Percentiles rank a stretch among this genome's conserved stretches.
Evolutionary conservation across 2,797 vertebrate genomes (phyloP).

Genomic region (Peromyscus aztecus): DNA sequence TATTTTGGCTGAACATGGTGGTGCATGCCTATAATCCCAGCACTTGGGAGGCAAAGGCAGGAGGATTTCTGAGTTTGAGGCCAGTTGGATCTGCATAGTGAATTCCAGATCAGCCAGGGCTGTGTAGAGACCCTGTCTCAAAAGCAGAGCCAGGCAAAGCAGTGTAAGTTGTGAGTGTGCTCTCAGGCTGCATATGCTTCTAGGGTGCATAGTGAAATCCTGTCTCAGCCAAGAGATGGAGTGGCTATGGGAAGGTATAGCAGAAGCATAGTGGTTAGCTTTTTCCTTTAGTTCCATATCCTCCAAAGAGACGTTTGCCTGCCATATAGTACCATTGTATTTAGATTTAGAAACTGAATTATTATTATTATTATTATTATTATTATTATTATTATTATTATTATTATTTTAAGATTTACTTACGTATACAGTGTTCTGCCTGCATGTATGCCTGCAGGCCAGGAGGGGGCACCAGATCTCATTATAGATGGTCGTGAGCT

Average conservation of each 20-base stretch:
- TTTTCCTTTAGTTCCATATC: neutral
- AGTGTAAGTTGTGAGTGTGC: neutral
- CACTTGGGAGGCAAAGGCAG: neutral
- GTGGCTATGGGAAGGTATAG: neutral
- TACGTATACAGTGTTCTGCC: too few species aligned
- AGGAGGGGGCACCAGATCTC: too few species aligned
- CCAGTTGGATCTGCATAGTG: neutral
- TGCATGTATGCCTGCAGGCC: too few species aligned
- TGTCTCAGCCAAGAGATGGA: neutral
- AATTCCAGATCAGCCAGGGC: neutral
- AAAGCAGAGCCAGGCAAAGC: neutral
- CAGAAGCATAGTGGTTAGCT: neutral
- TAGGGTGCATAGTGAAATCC: neutral
- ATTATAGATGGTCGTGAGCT: too few species aligned
- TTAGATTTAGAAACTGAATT: neutral
- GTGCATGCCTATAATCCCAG: neutral
- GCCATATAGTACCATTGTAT: too few species aligned
- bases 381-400: too few species aligned
- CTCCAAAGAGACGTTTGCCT: neutral
- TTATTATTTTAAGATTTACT: neutral
- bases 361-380: neutral
- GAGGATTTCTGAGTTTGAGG: neutral
- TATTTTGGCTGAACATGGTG: neutral
- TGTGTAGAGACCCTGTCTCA: neutral
- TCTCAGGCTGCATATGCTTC: neutral